phyloP scores from a whole-genome alignment of 2,113 vertebrate species.

The Enhydra lutris region DNA sequence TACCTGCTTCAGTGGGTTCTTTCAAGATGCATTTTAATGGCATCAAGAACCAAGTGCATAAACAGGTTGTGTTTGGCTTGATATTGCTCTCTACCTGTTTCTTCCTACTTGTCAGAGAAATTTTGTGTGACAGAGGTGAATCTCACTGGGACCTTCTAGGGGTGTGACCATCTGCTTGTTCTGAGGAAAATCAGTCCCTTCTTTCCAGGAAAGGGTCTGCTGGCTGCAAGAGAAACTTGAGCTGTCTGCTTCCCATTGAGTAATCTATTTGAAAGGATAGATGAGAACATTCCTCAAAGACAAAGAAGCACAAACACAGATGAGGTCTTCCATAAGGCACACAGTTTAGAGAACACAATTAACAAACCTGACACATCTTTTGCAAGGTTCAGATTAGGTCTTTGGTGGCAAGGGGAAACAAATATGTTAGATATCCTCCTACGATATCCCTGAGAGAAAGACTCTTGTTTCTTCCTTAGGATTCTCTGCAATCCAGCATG shows the following conservation, averaged over 20 bases:
- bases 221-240: not conserved
- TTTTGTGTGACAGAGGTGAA: conserved; percentile 39
- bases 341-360: not conserved
- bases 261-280: not conserved
- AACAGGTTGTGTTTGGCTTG: not conserved
- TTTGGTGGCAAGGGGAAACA: not conserved
- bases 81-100: not conserved
- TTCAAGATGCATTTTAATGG: not conserved
- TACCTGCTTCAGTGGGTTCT: not conserved
- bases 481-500: not conserved
- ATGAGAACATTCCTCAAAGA: conserved; percentile 18
- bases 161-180: conserved; percentile 52
- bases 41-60: not conserved
- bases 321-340: not conserved
- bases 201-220: conserved; percentile 46
- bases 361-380: not conserved
- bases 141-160: conserved; percentile 32
- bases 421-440: not conserved
- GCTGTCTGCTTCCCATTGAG: not conserved
- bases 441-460: not conserved
- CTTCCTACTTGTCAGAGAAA: conserved; percentile 23
- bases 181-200: conserved; percentile 16
- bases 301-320: not conserved
- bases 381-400: not conserved
- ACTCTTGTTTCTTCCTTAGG: not conserved